Conservation (phyloP, 1,140 invertebrate species). For the Littorina saxatilis region DNA sequence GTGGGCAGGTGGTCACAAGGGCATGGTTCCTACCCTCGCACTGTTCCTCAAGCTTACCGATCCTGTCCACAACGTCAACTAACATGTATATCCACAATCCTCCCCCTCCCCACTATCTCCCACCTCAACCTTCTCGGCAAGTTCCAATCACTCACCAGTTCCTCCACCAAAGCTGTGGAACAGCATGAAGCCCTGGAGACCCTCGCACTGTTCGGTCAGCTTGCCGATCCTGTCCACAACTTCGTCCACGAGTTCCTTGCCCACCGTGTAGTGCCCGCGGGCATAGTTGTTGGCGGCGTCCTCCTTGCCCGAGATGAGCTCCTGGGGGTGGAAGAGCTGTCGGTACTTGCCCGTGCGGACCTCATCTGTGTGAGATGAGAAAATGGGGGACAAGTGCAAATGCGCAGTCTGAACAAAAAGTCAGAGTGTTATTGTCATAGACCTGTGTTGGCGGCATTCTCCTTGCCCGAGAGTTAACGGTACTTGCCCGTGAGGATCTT, state of each 20-base stretch:
- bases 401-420: no score
- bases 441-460: no score
- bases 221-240: constrained; percentile 71
- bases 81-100: not conserved
- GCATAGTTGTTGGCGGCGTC: constrained; percentile 82
- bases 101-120: not conserved
- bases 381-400: not conserved
- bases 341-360: constrained; percentile 70
- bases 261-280: constrained; percentile 74
- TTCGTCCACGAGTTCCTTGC: constrained; percentile 74
- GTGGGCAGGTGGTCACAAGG: no score
- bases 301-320: constrained; percentile 87
- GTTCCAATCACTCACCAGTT: constrained; percentile 71
- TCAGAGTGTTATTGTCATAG: no score
- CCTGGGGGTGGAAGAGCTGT: constrained; percentile 87
- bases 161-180: constrained; percentile 76
- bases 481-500: no score
- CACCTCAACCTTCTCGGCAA: no score
- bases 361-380: constrained; percentile 66
- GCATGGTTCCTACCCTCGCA: no score
- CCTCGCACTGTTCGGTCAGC: constrained; percentile 58
- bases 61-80: no score
- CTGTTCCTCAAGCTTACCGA: no score
- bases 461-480: no score
- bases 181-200: constrained; percentile 77